A percentile compares a stretch with the other conserved stretches of the same genome.
Conservation (phyloP, 1,140 invertebrate genomes). For the Nautilus pompilius region DNA sequence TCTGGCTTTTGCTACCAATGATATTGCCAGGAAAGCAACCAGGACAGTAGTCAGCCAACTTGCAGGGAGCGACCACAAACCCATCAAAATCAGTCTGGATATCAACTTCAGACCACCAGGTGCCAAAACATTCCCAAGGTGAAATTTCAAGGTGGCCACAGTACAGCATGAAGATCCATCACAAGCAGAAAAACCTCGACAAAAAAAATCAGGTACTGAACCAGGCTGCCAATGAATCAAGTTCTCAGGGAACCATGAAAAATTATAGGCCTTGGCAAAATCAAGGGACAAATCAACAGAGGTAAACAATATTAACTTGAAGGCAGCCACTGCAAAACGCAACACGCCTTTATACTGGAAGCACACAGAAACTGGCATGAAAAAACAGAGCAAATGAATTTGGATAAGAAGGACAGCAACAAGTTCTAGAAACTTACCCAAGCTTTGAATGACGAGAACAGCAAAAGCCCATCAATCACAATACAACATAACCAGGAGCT, state of each 20-base stretch:
- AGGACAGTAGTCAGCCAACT: constrained; percentile 1
- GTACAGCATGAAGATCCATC: too few species aligned
- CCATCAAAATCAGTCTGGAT: neutral
- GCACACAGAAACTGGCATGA: neutral
- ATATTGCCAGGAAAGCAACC: constrained; percentile 1
- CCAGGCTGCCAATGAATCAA: too few species aligned
- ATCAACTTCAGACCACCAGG: neutral
- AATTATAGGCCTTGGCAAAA: too few species aligned
- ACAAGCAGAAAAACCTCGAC: too few species aligned
- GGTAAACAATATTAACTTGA: too few species aligned
- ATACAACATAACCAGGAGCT: too few species aligned
- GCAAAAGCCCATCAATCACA: too few species aligned
- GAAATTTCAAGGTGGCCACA: neutral
- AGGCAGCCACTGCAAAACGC: constrained; percentile 3
- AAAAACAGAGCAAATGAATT: constrained; percentile 1
- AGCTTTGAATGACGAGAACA: neutral
- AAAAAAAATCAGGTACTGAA: too few species aligned
- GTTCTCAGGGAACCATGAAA: too few species aligned
- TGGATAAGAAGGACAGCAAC: constrained; percentile 2
- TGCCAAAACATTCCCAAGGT: neutral
- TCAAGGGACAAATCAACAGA: too few species aligned
- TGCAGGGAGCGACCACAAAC: constrained; percentile 6
- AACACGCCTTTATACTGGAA: neutral
- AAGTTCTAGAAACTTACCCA: neutral
- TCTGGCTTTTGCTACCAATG: neutral